phyloP scores from a whole-genome alignment of 2,888 invertebrate species.

The Alloscopus bannaensis region DNA sequence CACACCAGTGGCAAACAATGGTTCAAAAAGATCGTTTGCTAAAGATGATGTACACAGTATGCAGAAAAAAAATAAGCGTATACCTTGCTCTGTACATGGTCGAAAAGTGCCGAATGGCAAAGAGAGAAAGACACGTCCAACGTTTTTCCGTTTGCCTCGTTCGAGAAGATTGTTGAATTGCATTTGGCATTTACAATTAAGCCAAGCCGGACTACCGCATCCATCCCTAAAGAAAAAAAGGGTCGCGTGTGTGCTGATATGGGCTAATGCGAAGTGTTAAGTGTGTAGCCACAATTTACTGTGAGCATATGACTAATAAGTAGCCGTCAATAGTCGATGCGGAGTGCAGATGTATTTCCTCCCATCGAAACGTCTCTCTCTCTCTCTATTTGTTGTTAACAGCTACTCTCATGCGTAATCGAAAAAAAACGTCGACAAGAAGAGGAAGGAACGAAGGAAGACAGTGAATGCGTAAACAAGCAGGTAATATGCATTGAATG shows the following conservation, averaged over 20 bases:
- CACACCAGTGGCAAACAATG: too few species aligned
- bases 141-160: neutral
- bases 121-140: neutral
- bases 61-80: too few species aligned
- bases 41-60: neutral
- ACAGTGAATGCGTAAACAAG: conserved; percentile 45
- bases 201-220: conserved; percentile 15
- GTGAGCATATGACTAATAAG: too few species aligned
- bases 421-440: conserved; percentile 1
- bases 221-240: neutral
- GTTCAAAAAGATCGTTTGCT: too few species aligned
- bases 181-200: conserved; percentile 8
- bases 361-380: too few species aligned
- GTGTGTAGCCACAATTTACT: neutral
- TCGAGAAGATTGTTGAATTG: neutral
- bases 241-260: neutral
- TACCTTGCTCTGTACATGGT: neutral
- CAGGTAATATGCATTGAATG: conserved; percentile 28
- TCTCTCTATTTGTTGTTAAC: conserved; percentile 5
- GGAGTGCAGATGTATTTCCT: too few species aligned
- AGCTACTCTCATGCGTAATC: conserved; percentile 10
- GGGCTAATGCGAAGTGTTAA: neutral
- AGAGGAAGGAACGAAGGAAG: conserved; percentile 43
- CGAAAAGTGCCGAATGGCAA: neutral
- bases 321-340: too few species aligned